Evolutionary conservation across 2,797 vertebrate genomes (phyloP), one percentile per base, ranked within the genome.

Genomic region (Lepidocolaptes lacrymiger): DNA sequence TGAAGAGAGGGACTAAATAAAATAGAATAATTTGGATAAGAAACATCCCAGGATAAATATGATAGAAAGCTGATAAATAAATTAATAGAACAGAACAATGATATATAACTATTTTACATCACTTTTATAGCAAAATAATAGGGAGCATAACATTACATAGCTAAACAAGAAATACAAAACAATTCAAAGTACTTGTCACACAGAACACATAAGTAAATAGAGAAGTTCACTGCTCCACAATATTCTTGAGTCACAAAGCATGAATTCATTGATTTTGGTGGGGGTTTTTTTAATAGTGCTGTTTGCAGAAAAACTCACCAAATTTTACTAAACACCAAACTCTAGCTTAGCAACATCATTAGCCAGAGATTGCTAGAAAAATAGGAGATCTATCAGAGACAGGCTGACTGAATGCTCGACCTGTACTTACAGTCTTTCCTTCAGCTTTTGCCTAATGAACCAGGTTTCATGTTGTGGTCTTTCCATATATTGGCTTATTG

Each of bases 211-310:
- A 48, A 19, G 10, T 19, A 64, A 64, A 80, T 18, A 32, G 4
- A 24, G 34, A 52, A 84, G 21, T 41, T 59, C 28, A 5, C 11
- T 41, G 43, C 22, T 71, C 22, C 28, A 39, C 16, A 26, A 44
- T 52, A 56, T 23, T 74, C 19, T 28, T 43, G 41, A 61, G 6
- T 26, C 61, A 61, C 14, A 88, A 74, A 56, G 2, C 11, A 52
- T 20, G 15, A 7, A 14, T 72, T 27, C 36, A 1, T 27, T 63
- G 3, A 7, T 7, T 54, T 76, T 43, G 8, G 30, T 44, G 21
- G 21, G 3, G 0, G 2, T 3, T 43, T 48, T 82, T 71, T 48
- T 1, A 68, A 63, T 5, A 68, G 17, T 2, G 44, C 3, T 44
- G 18, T 84, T 63, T 58, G 26, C 58, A 72, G 44, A 72, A 73